Percentiles rank a stretch among this genome's conserved stretches.
These are phyloP conservation scores for Bradypus variegatus DNA, from an alignment of 2,797 vertebrate species.

Conservation along the genomic window DNA sequence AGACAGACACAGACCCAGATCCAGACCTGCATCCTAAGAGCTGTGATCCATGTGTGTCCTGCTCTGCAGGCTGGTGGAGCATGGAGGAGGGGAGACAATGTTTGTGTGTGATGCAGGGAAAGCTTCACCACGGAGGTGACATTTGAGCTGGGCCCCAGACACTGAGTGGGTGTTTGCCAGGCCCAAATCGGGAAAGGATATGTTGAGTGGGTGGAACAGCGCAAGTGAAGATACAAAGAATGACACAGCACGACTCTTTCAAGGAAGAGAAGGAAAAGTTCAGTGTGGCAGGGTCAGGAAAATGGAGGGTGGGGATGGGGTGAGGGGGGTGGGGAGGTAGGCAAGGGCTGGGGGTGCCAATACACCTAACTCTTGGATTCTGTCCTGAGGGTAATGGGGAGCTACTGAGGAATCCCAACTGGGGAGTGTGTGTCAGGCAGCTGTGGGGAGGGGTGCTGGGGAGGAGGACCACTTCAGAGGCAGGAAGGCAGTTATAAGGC, in stretches of 20 bases:
- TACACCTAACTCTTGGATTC: not conserved
- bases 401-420: not conserved
- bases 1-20: not conserved
- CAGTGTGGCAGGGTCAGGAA: not conserved
- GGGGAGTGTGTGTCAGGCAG: not conserved
- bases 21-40: not conserved
- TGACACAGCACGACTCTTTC: not conserved
- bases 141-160: slow-evolving; percentile 41
- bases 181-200: not conserved
- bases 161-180: slow-evolving; percentile 9
- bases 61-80: not conserved
- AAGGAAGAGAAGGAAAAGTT: not conserved
- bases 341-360: not conserved
- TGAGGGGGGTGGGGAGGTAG: not conserved
- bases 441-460: not conserved
- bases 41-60: fast-evolving
- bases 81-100: not conserved
- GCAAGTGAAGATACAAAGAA: not conserved
- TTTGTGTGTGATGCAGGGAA: not conserved
- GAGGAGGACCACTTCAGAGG: not conserved
- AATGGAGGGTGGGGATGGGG: no score
- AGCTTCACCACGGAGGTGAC: not conserved
- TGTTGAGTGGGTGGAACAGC: not conserved
- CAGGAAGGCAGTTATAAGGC: not conserved
- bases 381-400: not conserved